Evolutionary conservation across 1,140 invertebrate species (phyloP), one percentile per base, ranked within the genome.

Genomic region (Zaprionus africanus): DNA sequence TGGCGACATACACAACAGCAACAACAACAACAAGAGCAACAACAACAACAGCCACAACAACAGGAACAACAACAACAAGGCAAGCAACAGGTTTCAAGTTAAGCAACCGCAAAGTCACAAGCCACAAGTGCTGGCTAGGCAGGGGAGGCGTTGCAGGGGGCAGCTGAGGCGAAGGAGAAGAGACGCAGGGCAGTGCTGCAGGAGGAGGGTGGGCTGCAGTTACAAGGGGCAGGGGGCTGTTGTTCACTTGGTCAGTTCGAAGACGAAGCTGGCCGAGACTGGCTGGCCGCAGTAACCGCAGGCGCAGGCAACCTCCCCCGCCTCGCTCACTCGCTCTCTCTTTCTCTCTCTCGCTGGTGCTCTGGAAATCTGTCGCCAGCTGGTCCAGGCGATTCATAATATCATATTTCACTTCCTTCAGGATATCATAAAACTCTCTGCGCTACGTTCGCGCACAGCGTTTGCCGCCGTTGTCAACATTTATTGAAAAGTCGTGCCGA

Each of bases 371-470:
- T 90, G 85, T 90, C 84, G 75, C 81, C 84, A 90, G 86, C 81
- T 87, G 84, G 87, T 77, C 83, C 73, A 85, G 79, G 79, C 85
- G 85, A 90, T 88, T 90, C 84, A 88, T 88, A 88, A 88, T 88
- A 88, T 91, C 90, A 91, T 90, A 91, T 91, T 91, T 91, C 90
- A 91, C 90, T 91, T 91, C 90, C 90, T 91, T 86, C 85, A 91
- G 90, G 90, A 91, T 90, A 91, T 91, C 90, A 91, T 90, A 90
- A 90, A 90, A 91, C 88, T 91, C 78, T 68, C 73, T 73, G 76
- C 79, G 75, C 86, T 81, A 70, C 79, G 76, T 73, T 82, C 73
- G 70, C 81, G 41, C 41, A n/a, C 38, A 17, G 41, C 76, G 83
- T 86, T 84, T 71, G 82, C 80, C 81, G 82, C 63, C 54, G 90